Percentiles rank a stretch among this genome's conserved stretches.
Evolutionary conservation across 2,113 vertebrate genomes (phyloP).

Genomic region (Hemichromis elongatus): DNA sequence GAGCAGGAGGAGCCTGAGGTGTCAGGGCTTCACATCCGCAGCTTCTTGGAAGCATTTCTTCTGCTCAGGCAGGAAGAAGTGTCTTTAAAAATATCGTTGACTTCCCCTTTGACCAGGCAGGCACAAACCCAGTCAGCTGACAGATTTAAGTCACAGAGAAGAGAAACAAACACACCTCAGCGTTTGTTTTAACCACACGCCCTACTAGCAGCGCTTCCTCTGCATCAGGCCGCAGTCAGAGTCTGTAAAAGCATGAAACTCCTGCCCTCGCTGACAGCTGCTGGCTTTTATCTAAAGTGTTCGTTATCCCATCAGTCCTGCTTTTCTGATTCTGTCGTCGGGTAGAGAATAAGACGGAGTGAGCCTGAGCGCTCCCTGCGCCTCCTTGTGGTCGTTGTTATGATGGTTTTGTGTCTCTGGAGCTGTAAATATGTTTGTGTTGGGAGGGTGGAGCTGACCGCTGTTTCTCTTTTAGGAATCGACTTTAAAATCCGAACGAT

Average conservation of each 20-base stretch:
- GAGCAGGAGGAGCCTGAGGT: not conserved
- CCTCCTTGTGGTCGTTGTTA: fast-evolving
- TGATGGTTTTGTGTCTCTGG: not conserved
- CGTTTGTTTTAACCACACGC: not conserved
- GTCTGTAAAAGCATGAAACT: not conserved
- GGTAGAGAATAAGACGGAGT: not conserved
- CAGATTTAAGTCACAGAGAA: not conserved
- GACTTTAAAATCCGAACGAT: conserved; percentile 94
- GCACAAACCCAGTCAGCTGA: not conserved
- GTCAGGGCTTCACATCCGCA: not conserved
- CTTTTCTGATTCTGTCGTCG: not conserved
- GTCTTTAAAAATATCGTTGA: not conserved
- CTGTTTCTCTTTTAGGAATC: conserved; percentile 75
- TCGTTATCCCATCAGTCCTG: not conserved
- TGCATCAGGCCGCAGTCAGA: not conserved
- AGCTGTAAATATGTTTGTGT: not conserved
- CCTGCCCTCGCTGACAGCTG: not conserved
- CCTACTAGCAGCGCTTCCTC: not conserved
- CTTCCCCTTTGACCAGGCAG: not conserved
- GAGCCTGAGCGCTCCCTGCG: not conserved
- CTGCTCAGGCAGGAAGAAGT: not conserved
- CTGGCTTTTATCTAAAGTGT: not conserved
- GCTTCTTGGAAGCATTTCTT: not conserved
- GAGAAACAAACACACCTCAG: not conserved
- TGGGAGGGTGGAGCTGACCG: not conserved